Percentiles rank a stretch among this genome's conserved stretches.
Evolutionary conservation across 2,797 vertebrate genomes (phyloP).

Genomic region (Natrix natrix): DNA sequence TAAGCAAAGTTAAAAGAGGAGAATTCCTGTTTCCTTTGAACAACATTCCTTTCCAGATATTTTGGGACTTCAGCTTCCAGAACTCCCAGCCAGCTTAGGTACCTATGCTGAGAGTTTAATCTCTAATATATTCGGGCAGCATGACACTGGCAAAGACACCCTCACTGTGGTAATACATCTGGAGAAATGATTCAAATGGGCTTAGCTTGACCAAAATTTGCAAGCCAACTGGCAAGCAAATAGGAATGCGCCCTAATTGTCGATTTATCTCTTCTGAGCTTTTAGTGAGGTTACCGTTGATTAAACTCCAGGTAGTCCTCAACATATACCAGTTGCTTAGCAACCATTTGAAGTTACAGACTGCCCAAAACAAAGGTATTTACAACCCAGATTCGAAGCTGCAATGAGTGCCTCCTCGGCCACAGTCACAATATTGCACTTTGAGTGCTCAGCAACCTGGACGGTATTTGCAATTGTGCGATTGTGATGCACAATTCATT

Average conservation of each 20-base stretch:
- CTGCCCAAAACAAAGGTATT: not conserved
- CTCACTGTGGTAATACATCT: not conserved
- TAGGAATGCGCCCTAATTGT: not conserved
- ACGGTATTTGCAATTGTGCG: not conserved
- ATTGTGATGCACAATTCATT: not conserved
- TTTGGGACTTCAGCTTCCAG: not conserved
- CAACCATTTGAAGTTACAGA: not conserved
- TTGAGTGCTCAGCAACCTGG: not conserved
- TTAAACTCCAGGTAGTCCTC: not conserved
- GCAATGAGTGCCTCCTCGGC: not conserved
- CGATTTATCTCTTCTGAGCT: not conserved
- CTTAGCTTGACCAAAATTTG: not conserved
- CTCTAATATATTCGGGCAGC: not conserved
- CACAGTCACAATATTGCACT: not conserved
- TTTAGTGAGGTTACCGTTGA: not conserved
- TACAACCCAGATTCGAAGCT: not conserved
- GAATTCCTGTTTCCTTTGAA: not conserved
- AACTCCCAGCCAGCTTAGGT: not conserved
- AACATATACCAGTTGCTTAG: not conserved
- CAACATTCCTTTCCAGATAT: not conserved
- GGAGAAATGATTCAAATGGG: not conserved
- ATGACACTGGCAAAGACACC: not conserved
- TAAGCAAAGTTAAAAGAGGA: not conserved
- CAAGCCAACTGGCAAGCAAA: not conserved
- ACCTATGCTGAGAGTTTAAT: not conserved